Conservation (phyloP, 1,140 invertebrate species). For the Oscheius sp. region DNA sequence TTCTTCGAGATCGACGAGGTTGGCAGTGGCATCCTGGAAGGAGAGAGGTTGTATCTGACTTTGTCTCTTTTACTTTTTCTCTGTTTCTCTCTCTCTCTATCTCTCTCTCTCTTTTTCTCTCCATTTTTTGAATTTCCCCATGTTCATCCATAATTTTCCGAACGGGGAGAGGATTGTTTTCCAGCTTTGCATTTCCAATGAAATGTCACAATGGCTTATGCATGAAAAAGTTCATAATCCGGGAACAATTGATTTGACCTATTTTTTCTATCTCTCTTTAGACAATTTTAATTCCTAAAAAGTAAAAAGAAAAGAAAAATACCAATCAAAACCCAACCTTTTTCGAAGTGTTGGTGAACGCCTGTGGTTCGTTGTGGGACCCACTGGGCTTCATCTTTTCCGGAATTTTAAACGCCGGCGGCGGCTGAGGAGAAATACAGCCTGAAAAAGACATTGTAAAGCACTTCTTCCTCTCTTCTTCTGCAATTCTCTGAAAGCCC, state of each 20-base stretch:
- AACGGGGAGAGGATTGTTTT: too few species aligned
- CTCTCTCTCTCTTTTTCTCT: too few species aligned
- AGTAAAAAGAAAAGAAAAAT: neutral
- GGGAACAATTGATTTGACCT: neutral
- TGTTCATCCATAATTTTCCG: too few species aligned
- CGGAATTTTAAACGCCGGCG: neutral
- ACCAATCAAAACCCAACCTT: neutral
- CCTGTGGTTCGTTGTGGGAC: neutral
- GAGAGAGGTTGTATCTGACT: too few species aligned
- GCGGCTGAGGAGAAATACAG: neutral
- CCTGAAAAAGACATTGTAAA: neutral
- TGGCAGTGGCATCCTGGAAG: slow-evolving; percentile 37
- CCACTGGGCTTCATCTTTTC: neutral
- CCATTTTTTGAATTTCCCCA: too few species aligned
- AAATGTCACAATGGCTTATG: too few species aligned
- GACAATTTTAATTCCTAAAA: too few species aligned
- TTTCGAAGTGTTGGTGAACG: neutral
- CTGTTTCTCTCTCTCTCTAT: too few species aligned
- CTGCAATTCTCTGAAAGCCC: neutral
- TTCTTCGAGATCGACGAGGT: slow-evolving; percentile 60
- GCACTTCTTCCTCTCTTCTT: neutral
- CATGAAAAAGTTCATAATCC: too few species aligned
- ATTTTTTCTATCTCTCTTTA: neutral
- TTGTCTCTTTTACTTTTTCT: too few species aligned
- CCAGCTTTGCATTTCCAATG: too few species aligned